Evolutionary conservation across 2,888 invertebrate species (phyloP).

Genomic region (Nemotelus pantherinus): DNA sequence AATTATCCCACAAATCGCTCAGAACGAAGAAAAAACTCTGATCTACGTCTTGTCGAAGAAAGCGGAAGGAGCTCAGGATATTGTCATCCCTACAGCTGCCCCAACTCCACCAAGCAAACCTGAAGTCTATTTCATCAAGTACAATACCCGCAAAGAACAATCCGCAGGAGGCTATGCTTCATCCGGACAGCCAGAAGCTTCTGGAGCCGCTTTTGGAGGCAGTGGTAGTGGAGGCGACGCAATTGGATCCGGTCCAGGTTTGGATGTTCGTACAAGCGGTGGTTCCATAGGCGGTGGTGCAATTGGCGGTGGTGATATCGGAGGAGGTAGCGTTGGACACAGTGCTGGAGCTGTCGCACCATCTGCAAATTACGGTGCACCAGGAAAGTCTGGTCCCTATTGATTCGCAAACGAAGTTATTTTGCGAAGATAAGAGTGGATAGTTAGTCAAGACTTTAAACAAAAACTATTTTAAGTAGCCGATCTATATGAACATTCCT

Average conservation of each 20-base stretch:
- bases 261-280: slow-evolving; percentile 39
- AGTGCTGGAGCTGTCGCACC: slow-evolving; percentile 51
- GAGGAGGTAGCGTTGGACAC: slow-evolving; percentile 46
- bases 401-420: slow-evolving; percentile 14
- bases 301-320: slow-evolving; percentile 52
- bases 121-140: slow-evolving; percentile 82
- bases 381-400: slow-evolving; percentile 73
- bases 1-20: slow-evolving; percentile 78
- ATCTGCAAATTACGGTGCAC: slow-evolving; percentile 71
- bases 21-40: slow-evolving; percentile 87
- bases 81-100: slow-evolving; percentile 77
- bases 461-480: slow-evolving; percentile 33
- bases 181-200: slow-evolving; percentile 26
- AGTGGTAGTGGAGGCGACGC: slow-evolving; percentile 36
- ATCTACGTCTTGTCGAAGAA: slow-evolving; percentile 89
- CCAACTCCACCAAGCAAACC: slow-evolving; percentile 88
- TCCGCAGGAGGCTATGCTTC: slow-evolving; percentile 55
- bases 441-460: slow-evolving; percentile 37
- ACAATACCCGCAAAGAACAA: slow-evolving; percentile 64
- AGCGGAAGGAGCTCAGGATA: slow-evolving; percentile 83
- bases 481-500: slow-evolving; percentile 23
- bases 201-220: slow-evolving; percentile 43
- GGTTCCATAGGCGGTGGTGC: slow-evolving; percentile 53
- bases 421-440: slow-evolving; percentile 12
- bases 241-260: slow-evolving; percentile 37